Base-by-base conservation (phyloP, 2,113 vertebrate genomes). In the Lota lota region DNA sequence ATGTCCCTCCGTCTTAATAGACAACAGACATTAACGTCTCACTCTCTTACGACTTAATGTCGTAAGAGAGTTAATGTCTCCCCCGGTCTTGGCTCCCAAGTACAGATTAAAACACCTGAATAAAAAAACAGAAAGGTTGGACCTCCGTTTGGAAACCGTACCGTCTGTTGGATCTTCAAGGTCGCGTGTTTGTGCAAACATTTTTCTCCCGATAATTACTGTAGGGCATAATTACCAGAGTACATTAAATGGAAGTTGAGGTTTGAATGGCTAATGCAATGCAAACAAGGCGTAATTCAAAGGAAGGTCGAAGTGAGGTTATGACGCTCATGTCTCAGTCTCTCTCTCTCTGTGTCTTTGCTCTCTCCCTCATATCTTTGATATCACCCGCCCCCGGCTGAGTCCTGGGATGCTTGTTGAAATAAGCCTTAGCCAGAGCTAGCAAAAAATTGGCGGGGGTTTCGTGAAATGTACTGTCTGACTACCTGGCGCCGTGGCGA, bases 261-360 rank as follows among this genome's bases (percentile, higher is more conserved):
- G 74, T 82, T 71, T 75, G 72, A 82, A 69, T 77, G 75, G 20
- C 69, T 77, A 76, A 82, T 80, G 77, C 70, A 76, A 68, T 65
- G 67, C 76, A 86, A 88, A 83, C 79, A 85, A 63, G 68, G 50
- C 40, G 40, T 80, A 76, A 85, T 82, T 72, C 62, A 73, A 71
- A 24, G 79, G 22, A 71, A 66, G 56, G 82, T 75, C 62, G 75
- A 53, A 47, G 70, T 56, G 50, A 66, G 58, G 75, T 71, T 72
- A 75, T 66, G 76, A 67, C 24, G 60, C 64, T 66, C 22, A 51
- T 73, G 61, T 84, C 40, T 40, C 36, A 75, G 84, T 85, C 40
- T 77, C 74, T 72, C 68, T 56, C 22, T 73, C 63, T 72, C 57
- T n/a, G 61, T 83, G 3, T 47, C 40, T 74, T 83, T 77, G 74